Evolutionary conservation across 1,140 invertebrate genomes (phyloP), one percentile per base, ranked within the genome.

Genomic region (Zaprionus capensis): DNA sequence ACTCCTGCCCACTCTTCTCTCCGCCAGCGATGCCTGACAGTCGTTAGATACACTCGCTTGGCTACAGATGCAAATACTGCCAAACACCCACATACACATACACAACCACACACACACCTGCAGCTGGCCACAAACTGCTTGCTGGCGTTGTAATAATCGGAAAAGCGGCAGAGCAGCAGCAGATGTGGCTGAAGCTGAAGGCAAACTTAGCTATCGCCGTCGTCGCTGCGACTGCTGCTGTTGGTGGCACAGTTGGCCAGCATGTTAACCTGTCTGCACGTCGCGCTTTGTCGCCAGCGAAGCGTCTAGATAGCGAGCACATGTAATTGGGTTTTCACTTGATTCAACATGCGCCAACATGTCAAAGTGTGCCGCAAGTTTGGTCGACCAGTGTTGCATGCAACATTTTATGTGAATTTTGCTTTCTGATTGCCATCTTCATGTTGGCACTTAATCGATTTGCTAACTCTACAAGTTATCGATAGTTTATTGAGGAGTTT

Each of bases 241-340:
- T 76, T 67, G 63, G 46, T 71, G 53, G 59, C 62, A 80, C 75
- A 72, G 76, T 87, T 86, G 83, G 80, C 80, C 82, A 85, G 62
- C 74, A 85, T 85, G 82, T 78, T 84, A 85, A 76, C 80, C 82
- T 82, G 80, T 86, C 83, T 82, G 79, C 82, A 82, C 76, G 71
- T 80, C 70, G 59, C 75, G 82, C 72, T 82, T 76, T 79, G 83
- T 82, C 69, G 72, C 72, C 80, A 82, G 66, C 75, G 49, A 79
- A 76, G 66, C 80, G 65, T 62, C 80, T 71, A 87, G 84, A 77
- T 83, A 74, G 68, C 28, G 34, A 59, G 80, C 73, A 87, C 81
- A 81, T 88, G 83, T 88, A 87, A 87, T 83, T 87, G 83, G 80
- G 77, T 88, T 87, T 88, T 83, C 83, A 83, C 84, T 80, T 87